phyloP scores from a whole-genome alignment of 2,888 invertebrate genomes.

The Aproaerema taeniolella region DNA sequence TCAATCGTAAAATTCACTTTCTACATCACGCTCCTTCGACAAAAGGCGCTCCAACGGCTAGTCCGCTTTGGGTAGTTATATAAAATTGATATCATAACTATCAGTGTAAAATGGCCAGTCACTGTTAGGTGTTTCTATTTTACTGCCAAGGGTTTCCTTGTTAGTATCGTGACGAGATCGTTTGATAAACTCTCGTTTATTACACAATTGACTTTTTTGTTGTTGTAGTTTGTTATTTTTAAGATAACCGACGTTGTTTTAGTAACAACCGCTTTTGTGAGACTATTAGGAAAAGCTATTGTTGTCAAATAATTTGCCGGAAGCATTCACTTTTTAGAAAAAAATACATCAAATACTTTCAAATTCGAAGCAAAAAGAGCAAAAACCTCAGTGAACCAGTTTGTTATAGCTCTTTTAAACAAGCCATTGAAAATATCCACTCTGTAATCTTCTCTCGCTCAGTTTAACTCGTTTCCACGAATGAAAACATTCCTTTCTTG shows the following conservation, averaged over 20 bases:
- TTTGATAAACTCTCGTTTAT: conserved; percentile 37
- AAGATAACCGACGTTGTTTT: conserved; percentile 30
- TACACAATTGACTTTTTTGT: conserved; percentile 37
- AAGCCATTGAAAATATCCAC: conserved; percentile 26
- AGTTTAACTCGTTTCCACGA: conserved; percentile 29
- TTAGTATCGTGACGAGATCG: conserved; percentile 61
- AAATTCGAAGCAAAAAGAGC: too few relatives aligned
- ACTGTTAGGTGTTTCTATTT: conserved; percentile 48
- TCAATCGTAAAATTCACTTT: conserved; percentile 46
- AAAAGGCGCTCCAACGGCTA: conserved; percentile 20
- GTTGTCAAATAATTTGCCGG: neutral
- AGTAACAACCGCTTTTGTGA: conserved; percentile 12
- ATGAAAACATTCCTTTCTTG: conserved; percentile 26
- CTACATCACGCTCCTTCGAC: conserved; percentile 39
- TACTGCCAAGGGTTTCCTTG: conserved; percentile 42
- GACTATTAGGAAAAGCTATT: neutral
- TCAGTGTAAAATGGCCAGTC: conserved; percentile 43
- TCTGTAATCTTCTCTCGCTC: conserved; percentile 30
- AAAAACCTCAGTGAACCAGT: too few relatives aligned
- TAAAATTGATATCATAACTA: conserved; percentile 33
- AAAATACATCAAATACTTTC: too few relatives aligned
- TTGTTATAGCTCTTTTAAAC: too few relatives aligned
- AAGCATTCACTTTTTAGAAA: neutral
- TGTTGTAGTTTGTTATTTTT: conserved; percentile 40
- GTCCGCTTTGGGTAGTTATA: conserved; percentile 24